Conservation (phyloP, 2,113 vertebrate species). For the Phainopepla nitens region DNA sequence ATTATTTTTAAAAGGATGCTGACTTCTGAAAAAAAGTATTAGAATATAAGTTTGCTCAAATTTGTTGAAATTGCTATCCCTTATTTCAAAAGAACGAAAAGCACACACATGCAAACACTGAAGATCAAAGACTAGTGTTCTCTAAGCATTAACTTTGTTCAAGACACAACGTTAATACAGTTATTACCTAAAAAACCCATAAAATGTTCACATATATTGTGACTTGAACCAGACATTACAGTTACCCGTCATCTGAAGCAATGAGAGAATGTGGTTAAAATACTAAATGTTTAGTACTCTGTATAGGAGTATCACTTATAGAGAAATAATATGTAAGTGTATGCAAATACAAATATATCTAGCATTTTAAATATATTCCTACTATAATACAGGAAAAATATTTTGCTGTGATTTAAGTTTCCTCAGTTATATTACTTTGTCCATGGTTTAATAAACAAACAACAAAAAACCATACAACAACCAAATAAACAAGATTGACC, state of each 20-base stretch:
- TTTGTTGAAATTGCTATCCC: not conserved
- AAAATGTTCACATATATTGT: not conserved
- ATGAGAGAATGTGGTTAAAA: not conserved
- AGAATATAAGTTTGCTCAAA: not conserved
- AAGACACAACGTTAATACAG: not conserved
- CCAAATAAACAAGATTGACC: not conserved
- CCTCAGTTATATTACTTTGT: not conserved
- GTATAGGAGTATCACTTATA: not conserved
- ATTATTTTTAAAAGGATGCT: not conserved
- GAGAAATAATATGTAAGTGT: not conserved
- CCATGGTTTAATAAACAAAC: not conserved
- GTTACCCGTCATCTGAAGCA: not conserved
- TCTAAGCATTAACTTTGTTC: not conserved
- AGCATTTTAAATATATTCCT: not conserved
- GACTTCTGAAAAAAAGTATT: not conserved
- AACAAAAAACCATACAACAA: not conserved
- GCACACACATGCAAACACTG: not conserved
- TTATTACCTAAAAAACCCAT: not conserved
- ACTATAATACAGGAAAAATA: not conserved
- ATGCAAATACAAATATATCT: not conserved
- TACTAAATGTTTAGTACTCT: not conserved
- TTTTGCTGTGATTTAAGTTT: not conserved
- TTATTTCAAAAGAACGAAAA: not conserved
- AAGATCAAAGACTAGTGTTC: not conserved
- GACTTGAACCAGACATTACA: not conserved